Percentiles rank a stretch among this genome's conserved stretches.
These are phyloP conservation scores for Drosophila peninsularis DNA, from an alignment of 2,888 invertebrate species.

Conservation along the genomic window DNA sequence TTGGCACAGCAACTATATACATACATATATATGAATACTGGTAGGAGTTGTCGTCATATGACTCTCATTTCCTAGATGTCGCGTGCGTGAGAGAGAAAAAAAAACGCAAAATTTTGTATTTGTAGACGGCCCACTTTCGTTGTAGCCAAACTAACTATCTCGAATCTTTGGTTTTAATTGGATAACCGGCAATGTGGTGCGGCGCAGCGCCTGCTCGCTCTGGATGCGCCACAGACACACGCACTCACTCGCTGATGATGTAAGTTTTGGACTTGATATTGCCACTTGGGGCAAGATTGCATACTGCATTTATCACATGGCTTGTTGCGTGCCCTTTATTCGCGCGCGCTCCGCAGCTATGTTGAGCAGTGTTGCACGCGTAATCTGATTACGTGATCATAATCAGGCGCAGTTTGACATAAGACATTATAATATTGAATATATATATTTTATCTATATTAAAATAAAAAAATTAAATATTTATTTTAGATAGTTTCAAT, in stretches of 20 bases:
- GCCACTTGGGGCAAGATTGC: constrained; percentile 59
- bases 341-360: constrained; percentile 8
- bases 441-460: background rate
- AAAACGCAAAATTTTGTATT: constrained; percentile 13
- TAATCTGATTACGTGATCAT: constrained; percentile 23
- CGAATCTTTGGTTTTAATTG: constrained; percentile 78
- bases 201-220: constrained; percentile 16
- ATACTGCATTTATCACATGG: constrained; percentile 34
- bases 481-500: too few relatives aligned
- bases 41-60: constrained; percentile 61
- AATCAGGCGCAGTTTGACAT: background rate
- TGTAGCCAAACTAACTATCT: constrained; percentile 58
- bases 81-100: constrained; percentile 52
- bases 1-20: constrained; percentile 26
- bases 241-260: constrained; percentile 46
- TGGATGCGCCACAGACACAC: constrained; percentile 27
- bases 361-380: background rate
- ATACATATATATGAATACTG: constrained; percentile 9
- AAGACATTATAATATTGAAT: background rate
- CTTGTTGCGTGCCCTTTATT: constrained; percentile 43
- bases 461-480: too few relatives aligned
- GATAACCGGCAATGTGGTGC: constrained; percentile 69
- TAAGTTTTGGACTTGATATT: constrained; percentile 78
- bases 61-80: constrained; percentile 75
- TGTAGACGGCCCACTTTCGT: constrained; percentile 60